These are phyloP conservation scores for Phalacrocorax brasilianus DNA, from an alignment of 2,113 vertebrate species.

Conservation along the genomic window DNA sequence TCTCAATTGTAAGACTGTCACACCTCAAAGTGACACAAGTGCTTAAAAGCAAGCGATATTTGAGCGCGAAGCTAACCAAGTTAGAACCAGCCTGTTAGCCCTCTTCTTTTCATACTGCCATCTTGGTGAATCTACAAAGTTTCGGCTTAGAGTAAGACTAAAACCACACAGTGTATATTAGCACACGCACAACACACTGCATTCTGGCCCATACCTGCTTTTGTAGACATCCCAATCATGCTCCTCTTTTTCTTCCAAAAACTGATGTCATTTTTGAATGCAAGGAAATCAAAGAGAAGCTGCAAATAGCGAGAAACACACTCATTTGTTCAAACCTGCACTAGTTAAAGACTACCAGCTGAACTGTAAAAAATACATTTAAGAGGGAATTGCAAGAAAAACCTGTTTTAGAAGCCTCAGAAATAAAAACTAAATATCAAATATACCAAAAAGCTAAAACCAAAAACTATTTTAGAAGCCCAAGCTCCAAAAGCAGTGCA, in stretches of 20 bases:
- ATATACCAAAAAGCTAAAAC: neutral
- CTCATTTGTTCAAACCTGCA: neutral
- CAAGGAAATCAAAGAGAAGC: slow-evolving; percentile 98
- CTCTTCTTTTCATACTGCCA: neutral
- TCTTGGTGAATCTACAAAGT: neutral
- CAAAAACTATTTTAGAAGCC: neutral
- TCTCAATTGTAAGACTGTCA: neutral
- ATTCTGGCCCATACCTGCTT: slow-evolving; percentile 84
- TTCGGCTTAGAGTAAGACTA: neutral
- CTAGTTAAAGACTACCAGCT: neutral
- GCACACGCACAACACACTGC: accelerated
- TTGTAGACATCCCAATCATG: slow-evolving; percentile 98
- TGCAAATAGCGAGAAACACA: slow-evolving; percentile 51
- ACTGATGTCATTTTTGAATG: slow-evolving; percentile 98
- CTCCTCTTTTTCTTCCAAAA: slow-evolving; percentile 98
- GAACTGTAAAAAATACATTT: neutral
- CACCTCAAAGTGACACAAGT: neutral
- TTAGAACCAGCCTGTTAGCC: neutral
- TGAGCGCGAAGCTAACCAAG: neutral
- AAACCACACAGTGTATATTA: neutral
- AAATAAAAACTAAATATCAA: neutral
- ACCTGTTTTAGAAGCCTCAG: neutral
- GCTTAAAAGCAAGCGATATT: neutral
- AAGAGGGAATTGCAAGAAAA: neutral
- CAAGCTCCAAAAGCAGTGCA: neutral